Base-by-base conservation (phyloP, 1,140 invertebrate genomes). In the Procambarus clarkii region DNA sequence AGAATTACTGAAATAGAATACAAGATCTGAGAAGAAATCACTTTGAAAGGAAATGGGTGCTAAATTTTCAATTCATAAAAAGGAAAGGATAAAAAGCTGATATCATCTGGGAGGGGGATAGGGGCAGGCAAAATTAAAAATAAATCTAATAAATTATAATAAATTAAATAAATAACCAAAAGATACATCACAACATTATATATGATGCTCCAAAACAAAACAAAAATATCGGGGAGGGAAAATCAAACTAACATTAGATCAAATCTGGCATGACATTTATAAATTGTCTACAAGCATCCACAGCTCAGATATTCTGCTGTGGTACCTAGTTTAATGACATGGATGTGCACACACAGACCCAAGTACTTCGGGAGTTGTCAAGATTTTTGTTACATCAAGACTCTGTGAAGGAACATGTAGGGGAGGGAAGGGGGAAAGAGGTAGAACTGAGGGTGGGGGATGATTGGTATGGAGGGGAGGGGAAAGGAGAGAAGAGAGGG, bases 181-280 rank as follows among this genome's bases (percentile, higher is more conserved):
- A 44, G 81, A 54, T 69, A 64, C 21, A 69, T 45, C 18, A 83
- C 34, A 69, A 45, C 81, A 69, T 50, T 8, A 5, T n/a, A 64
- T 83, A 9, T 45, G 54, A 58, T 86, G 24, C 54, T 44, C 50
- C 74, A 86, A 86, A 54, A 5, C 50, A 46, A 77, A 86, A 81
- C 45, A 34, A 69, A 34, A 44, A 83, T 69, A 69, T n/a, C 21
- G 58, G 64, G 21, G 46, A 13, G 45, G 76, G 54, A 45, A 77
- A 86, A 58, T 50, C 45, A 88, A 80, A 69, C 54, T 50, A 82
- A 88, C 58, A 88, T 58, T 88, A 60, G 58, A 50, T 18, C 60
- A 88, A 88, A 81, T 88, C 79, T 88, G 71, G 85, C 85, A 86
- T 86, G 85, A 82, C 86, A 88, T 88, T 86, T 60, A 88, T 34